Percentiles rank a stretch among this genome's conserved stretches.
phyloP scores from a whole-genome alignment of 1,140 invertebrate species.

The Gryon sp. region DNA sequence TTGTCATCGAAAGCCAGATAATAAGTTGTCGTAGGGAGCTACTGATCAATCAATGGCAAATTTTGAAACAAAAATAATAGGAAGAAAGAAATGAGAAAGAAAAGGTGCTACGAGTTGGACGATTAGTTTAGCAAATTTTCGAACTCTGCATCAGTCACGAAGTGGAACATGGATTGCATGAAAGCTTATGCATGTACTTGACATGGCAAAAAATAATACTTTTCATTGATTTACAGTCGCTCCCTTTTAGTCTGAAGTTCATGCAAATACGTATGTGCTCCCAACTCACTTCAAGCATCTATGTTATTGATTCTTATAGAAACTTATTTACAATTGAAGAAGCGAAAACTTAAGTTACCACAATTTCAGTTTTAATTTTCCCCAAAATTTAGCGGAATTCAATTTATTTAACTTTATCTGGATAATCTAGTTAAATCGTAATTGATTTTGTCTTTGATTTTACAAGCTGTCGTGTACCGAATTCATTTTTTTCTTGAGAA shows the following conservation, averaged over 20 bases:
- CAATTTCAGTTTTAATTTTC: constrained; percentile 15
- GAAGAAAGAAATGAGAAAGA: too few species aligned
- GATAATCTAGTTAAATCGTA: too few species aligned
- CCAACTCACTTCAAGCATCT: constrained; percentile 71
- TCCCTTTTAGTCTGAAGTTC: constrained; percentile 67
- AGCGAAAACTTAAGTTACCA: constrained; percentile 35
- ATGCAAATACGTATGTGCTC: constrained; percentile 76
- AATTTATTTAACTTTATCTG: too few species aligned
- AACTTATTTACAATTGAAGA: constrained; percentile 57
- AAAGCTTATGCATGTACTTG: constrained; percentile 29
- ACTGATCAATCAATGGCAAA: constrained; percentile 77
- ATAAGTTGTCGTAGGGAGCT: constrained; percentile 65
- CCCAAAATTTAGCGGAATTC: too few species aligned
- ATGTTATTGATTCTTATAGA: constrained; percentile 59
- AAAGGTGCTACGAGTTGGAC: too few species aligned
- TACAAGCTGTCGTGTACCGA: constrained; percentile 25
- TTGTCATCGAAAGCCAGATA: constrained; percentile 70
- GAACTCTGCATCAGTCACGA: constrained; percentile 6
- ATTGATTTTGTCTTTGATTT: too few species aligned
- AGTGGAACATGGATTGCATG: constrained; percentile 20
- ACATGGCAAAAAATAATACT: constrained; percentile 34
- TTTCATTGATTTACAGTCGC: constrained; percentile 74
- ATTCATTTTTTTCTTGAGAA: neutral
- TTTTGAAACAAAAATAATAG: constrained; percentile 18
- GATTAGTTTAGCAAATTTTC: constrained; percentile 26